Evolutionary conservation across 2,888 invertebrate species (phyloP).

Genomic region (Drosophila macrospina): DNA sequence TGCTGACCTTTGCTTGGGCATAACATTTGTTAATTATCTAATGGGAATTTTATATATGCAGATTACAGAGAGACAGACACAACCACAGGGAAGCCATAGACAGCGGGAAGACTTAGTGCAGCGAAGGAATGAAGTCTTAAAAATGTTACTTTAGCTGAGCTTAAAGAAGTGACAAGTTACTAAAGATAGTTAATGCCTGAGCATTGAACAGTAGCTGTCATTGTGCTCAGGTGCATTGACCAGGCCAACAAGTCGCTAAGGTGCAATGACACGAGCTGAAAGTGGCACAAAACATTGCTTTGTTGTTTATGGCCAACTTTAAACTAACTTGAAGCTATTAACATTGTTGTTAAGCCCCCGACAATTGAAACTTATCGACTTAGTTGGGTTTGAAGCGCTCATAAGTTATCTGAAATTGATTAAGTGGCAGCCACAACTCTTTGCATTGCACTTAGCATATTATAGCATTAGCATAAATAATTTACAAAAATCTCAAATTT

Average conservation of each 20-base stretch:
- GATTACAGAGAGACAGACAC: not conserved
- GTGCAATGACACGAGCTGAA: constrained; percentile 36
- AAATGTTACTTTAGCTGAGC: constrained; percentile 41
- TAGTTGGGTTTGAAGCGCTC: not conserved
- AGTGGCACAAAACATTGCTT: constrained; percentile 2
- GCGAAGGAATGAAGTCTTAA: constrained; percentile 43
- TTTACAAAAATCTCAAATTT: constrained; percentile 33
- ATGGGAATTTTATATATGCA: constrained; percentile 19
- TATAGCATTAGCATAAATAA: constrained; percentile 39
- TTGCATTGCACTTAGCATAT: constrained; percentile 10
- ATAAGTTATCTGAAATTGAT: constrained; percentile 24
- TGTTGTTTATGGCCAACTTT: no score
- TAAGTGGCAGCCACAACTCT: constrained; percentile 34
- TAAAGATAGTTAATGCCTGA: constrained; percentile 8
- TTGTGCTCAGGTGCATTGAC: constrained; percentile 24
- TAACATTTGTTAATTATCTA: constrained; percentile 43
- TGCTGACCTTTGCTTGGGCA: constrained; percentile 17
- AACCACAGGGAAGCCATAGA: constrained; percentile 49
- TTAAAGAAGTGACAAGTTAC: constrained; percentile 16
- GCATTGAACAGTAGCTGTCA: constrained; percentile 23
- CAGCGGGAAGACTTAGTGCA: no score
- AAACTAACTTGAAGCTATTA: not conserved
- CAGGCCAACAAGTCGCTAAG: constrained; percentile 16
- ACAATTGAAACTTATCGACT: not conserved
- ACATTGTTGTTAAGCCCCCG: not conserved